A percentile compares a stretch with the other conserved stretches of the same genome.
phyloP scores from a whole-genome alignment of 2,113 vertebrate genomes.

The rat (Rattus norvegicus) region GRCr8 NC_086030.1:25172001-25172500 shows the following conservation, averaged over 20 bases:
- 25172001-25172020: slow-evolving; percentile 63
- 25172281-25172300: neutral
- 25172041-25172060: slow-evolving; percentile 17
- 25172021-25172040: slow-evolving; percentile 71
- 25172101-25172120: neutral
- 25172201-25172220: neutral
- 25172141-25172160: neutral
- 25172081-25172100: neutral
- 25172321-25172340: slow-evolving; percentile 39
- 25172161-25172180: neutral
- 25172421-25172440: slow-evolving; percentile 71
- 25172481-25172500: neutral
- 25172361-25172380: slow-evolving; percentile 64
- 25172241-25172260: neutral
- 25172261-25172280: neutral
- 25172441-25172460: neutral
- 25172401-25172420: slow-evolving; percentile 57
- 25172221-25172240: neutral
- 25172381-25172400: neutral
- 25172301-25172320: neutral
- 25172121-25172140: neutral
- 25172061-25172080: slow-evolving; percentile 44
- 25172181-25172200: neutral
- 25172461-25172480: neutral
- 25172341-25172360: slow-evolving; percentile 12